A percentile compares a stretch with the other conserved stretches of the same genome.
Evolutionary conservation across 2,113 vertebrate genomes (phyloP).

Genomic region (Nothocercus julius): DNA sequence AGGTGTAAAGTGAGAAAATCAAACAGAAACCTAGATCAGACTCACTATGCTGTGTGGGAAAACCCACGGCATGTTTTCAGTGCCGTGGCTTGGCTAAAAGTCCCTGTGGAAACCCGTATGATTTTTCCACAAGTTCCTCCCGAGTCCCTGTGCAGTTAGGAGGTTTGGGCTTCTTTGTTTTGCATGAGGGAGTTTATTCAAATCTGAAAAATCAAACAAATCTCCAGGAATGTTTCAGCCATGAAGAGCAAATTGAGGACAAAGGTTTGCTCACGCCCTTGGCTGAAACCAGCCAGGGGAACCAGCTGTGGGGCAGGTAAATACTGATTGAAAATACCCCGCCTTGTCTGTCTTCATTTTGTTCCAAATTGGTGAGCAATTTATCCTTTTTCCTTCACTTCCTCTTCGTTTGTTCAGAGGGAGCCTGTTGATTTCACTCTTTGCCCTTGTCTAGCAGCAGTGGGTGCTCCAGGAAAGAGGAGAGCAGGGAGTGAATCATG

Average conservation of each 20-base stretch:
- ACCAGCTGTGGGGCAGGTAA: not conserved
- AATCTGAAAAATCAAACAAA: slow-evolving; percentile 35
- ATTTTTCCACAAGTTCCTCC: not conserved
- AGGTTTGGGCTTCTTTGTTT: not conserved
- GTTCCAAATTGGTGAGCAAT: not conserved
- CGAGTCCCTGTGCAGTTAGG: not conserved
- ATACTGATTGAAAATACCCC: not conserved
- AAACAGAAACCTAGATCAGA: not conserved
- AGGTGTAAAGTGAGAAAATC: not conserved
- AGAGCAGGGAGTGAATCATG: slow-evolving; percentile 29
- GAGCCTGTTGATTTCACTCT: not conserved
- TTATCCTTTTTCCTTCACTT: not conserved
- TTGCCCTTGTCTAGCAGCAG: not conserved
- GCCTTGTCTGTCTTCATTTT: not conserved
- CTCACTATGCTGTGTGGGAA: not conserved
- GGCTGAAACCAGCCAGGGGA: not conserved
- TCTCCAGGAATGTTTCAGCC: not conserved
- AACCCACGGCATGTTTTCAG: not conserved
- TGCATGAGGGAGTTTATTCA: not conserved
- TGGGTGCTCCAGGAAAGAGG: not conserved
- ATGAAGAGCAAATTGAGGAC: not conserved
- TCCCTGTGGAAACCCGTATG: accelerated
- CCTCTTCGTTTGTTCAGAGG: not conserved
- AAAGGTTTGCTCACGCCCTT: not conserved
- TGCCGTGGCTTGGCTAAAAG: accelerated